Conservation (phyloP, 2,888 invertebrate species). For the Sceliomorpha sp. region DNA sequence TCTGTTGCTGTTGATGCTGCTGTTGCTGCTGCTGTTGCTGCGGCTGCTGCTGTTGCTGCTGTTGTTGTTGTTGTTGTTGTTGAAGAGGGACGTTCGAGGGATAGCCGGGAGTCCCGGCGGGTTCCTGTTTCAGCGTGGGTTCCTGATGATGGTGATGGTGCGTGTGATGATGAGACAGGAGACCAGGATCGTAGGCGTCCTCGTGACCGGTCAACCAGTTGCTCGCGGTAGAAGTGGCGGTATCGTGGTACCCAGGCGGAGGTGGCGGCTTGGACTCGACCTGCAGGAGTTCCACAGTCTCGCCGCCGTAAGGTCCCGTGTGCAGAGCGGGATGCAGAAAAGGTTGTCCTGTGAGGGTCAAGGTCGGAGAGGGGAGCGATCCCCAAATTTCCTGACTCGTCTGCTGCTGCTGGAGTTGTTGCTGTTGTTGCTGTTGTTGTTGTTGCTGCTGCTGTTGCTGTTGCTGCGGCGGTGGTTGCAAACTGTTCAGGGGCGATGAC, state of each 20-base stretch:
- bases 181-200: slow-evolving; percentile 80
- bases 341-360: slow-evolving; percentile 72
- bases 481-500: slow-evolving; percentile 85
- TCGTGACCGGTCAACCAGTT: slow-evolving; percentile 80
- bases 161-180: slow-evolving; percentile 82
- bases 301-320: slow-evolving; percentile 73
- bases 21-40: slow-evolving; percentile 73
- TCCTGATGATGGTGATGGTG: slow-evolving; percentile 82
- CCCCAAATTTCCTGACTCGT: slow-evolving; percentile 79
- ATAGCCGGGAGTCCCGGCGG: slow-evolving; percentile 78
- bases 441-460: too few relatives aligned
- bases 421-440: slow-evolving; percentile 80
- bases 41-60: slow-evolving; percentile 73
- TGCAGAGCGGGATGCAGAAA: slow-evolving; percentile 78
- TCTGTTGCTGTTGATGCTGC: slow-evolving; percentile 71
- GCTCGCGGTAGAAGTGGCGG: slow-evolving; percentile 81
- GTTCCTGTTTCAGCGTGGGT: slow-evolving; percentile 88
- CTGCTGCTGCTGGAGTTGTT: slow-evolving; percentile 72
- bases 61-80: slow-evolving; percentile 74
- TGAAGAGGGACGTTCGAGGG: slow-evolving; percentile 71
- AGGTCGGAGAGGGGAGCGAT: slow-evolving; percentile 74
- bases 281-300: slow-evolving; percentile 75
- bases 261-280: slow-evolving; percentile 81
- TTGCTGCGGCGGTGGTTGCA: slow-evolving; percentile 82
- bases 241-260: slow-evolving; percentile 85